Conservation (phyloP, 2,888 invertebrate species). For the Drosophila aldrichi region DNA sequence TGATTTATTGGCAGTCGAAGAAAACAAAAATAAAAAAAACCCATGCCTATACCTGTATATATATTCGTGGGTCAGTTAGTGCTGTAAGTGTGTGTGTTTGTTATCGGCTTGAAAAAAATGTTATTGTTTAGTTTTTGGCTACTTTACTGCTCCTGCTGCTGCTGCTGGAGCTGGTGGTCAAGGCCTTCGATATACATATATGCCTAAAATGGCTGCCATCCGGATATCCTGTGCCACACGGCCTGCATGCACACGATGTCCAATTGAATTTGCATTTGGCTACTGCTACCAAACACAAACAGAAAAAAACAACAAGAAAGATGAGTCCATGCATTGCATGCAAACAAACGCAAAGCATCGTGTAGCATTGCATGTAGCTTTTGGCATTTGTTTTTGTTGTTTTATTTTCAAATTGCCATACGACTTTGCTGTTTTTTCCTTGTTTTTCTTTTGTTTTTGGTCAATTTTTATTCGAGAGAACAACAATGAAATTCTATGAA, state of each 20-base stretch:
- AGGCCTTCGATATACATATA: conserved; percentile 66
- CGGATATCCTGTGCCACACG: conserved; percentile 71
- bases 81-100: conserved; percentile 50
- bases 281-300: conserved; percentile 39
- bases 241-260: conserved; percentile 53
- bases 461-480: conserved; percentile 36
- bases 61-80: conserved; percentile 33
- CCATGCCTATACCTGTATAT: neutral
- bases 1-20: conserved; percentile 65
- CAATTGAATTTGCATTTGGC: conserved; percentile 78
- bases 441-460: conserved; percentile 33
- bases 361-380: conserved; percentile 58
- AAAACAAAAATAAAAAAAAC: conserved; percentile 24
- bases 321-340: conserved; percentile 31
- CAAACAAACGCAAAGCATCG: conserved; percentile 59
- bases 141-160: conserved; percentile 5
- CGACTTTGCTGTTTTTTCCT: conserved; percentile 19
- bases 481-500: conserved; percentile 62
- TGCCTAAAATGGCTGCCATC: conserved; percentile 70
- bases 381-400: conserved; percentile 59
- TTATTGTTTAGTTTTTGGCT: conserved; percentile 66
- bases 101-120: conserved; percentile 44
- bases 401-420: conserved; percentile 52
- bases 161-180: conserved; percentile 32
- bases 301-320: conserved; percentile 2